These are phyloP conservation scores for Drosophila infuscata DNA, from an alignment of 2,888 invertebrate genomes.

Conservation along the genomic window DNA sequence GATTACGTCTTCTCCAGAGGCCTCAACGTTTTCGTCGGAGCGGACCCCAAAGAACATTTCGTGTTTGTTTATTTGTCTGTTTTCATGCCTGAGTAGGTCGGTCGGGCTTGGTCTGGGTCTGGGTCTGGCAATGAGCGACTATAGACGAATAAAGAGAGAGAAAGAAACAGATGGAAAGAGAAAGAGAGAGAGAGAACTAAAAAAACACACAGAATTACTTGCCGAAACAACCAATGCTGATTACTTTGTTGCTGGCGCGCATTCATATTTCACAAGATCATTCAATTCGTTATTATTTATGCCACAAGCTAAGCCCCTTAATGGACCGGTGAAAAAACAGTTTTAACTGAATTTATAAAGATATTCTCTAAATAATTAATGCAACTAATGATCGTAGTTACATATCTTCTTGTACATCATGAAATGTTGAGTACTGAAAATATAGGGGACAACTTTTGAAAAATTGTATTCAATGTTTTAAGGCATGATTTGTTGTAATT, in stretches of 20 bases:
- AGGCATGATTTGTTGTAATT: too few species aligned
- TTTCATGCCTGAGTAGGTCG: constrained; percentile 72
- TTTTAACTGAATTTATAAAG: constrained; percentile 21
- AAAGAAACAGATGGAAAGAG: background rate
- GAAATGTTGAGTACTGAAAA: background rate
- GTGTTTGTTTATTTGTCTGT: constrained; percentile 53
- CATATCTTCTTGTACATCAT: background rate
- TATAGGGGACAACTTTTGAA: background rate
- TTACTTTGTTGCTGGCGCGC: constrained; percentile 29
- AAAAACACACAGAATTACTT: constrained; percentile 21
- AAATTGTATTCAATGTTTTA: background rate
- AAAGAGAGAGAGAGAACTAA: background rate
- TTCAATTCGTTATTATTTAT: constrained; percentile 23
- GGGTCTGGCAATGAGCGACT: constrained; percentile 1
- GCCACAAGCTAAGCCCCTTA: constrained; percentile 16
- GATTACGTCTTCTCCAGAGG: constrained; percentile 42
- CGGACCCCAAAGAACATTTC: constrained; percentile 26
- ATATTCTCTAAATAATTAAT: constrained; percentile 11
- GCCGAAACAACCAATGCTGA: constrained; percentile 25
- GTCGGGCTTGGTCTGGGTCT: constrained; percentile 17
- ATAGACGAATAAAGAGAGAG: background rate
- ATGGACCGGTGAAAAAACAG: constrained; percentile 21
- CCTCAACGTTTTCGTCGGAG: constrained; percentile 5
- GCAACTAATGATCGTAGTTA: constrained; percentile 18
- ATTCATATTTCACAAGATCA: constrained; percentile 52